phyloP scores from a whole-genome alignment of 2,888 invertebrate genomes.

The Harpalus rufipes region DNA sequence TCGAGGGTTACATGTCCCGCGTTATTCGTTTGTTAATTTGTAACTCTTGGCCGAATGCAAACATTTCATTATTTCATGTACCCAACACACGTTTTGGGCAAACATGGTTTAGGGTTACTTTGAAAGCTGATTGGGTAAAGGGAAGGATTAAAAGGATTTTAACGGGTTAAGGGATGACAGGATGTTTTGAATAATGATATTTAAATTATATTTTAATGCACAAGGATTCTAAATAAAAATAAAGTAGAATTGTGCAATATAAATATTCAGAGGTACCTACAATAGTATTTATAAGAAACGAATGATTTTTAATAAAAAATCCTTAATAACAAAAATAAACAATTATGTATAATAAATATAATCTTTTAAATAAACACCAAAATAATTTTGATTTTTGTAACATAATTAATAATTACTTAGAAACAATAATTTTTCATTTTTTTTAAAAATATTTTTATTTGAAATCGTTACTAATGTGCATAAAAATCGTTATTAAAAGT shows the following conservation, averaged over 20 bases:
- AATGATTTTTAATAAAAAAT: too few species aligned
- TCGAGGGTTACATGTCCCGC: constrained; percentile 27
- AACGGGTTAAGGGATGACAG: background rate
- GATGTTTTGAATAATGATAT: constrained; percentile 3
- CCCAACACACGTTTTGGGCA: constrained; percentile 30
- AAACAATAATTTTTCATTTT: too few species aligned
- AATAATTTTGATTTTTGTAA: background rate
- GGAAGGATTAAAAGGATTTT: constrained; percentile 49
- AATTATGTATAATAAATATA: too few species aligned
- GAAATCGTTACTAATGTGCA: too few species aligned
- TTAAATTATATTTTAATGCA: background rate
- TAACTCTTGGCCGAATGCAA: constrained; percentile 54
- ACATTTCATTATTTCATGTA: constrained; percentile 48
- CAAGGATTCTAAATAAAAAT: background rate
- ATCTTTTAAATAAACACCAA: too few species aligned
- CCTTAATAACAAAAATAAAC: too few species aligned
- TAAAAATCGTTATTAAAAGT: too few species aligned
- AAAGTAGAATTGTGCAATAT: too few species aligned
- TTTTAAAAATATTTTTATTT: too few species aligned
- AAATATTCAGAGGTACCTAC: too few species aligned
- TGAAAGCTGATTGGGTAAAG: constrained; percentile 60
- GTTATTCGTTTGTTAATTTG: constrained; percentile 53
- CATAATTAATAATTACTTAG: too few species aligned
- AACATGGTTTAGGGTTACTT: constrained; percentile 51
- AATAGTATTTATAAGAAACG: too few species aligned